Evolutionary conservation across 2,797 vertebrate genomes (phyloP), one percentile per base, ranked within the genome.

Genomic region (Parauchenoglanis ngamensis): DNA sequence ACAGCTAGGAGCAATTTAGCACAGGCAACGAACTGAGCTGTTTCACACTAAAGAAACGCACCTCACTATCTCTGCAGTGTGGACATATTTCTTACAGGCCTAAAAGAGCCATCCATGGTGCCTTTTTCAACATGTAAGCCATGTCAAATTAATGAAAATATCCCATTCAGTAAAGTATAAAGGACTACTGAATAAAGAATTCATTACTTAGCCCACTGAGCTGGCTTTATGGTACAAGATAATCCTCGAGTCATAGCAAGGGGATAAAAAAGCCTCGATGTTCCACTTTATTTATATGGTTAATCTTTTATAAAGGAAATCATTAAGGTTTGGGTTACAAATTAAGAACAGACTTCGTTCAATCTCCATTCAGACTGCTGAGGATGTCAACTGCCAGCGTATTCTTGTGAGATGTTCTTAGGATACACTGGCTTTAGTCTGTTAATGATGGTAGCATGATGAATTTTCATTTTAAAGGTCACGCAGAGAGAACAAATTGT

Each of bases 391-490:
- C 54, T 75, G 85, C 19, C 57, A 1, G 8, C 82, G 87, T 23
- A 54, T 57, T 52, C 44, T 59, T 35, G 25, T 23, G 68, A 40
- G 28, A 54, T 23, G 65, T 35, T 54, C 40, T 31, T 13, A 31
- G 35, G 25, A n/a, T 86, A 61, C 67, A 35, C 28, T 21, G 17
- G 4, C 81, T 35, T 54, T 56, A 85, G 70, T n/a, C 35, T 61
- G 25, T 76, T 85, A 76, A 85, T 80, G 85, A 68, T 61, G 72
- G 82, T 57, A 84, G 85, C n/a, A 35, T 81, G 82, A 90, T 89
- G 84, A 89, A 87, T 86, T 90, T 85, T 89, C n/a, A 57, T 76
- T 77, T 59, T 80, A 90, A 91, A 91, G 91, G 91, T 90, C 89
- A 89, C 25, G 12, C 40, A 73, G 44, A 84, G n/a, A 84, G 85